Base-by-base conservation (phyloP, 2,113 vertebrate species). In the Varanus komodoensis region DNA sequence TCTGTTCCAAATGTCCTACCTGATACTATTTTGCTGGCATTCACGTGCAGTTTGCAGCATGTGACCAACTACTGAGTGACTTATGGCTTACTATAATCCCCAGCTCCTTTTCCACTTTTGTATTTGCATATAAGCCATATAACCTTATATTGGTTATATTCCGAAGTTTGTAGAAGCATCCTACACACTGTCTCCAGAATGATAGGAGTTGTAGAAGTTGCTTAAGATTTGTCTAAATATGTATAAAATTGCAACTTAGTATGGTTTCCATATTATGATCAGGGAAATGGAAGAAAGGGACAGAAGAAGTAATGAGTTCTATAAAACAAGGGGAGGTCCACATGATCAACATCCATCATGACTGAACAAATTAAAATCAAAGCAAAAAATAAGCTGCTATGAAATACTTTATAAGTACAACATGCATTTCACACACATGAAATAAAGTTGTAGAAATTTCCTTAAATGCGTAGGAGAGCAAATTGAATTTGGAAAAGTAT, bases 401-500 rank as follows among this genome's bases (percentile, higher is more conserved):
- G 52, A 34, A 57, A 61, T 6, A 15, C 27, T 54, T 74, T 74
- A 86, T 75, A 85, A 61, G 14, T 61, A 25, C 19, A 3, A 14
- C 34, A 21, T 73, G 17, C 21, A 73, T 73, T 1, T n/a, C n/a
- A 23, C 23, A 57, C 23, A 74, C 57, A 34, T 52, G 38, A 44
- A 44, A 44, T 44, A 44, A 44, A 44, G 38, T 44, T 44, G 1
- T 44, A 44, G 38, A 67, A 17, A 21, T 23, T 12, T 2, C 34
- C 25, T 29, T n/a, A 79, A 87, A 61, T 87, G 52, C 77, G 14
- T 27, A 87, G 17, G 38, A 48, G 34, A 12, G 25, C 8, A 79
- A 87, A 87, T 87, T 77, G 54, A 87, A 87, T 87, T 87, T 79
- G 38, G 34, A 78, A 64, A 64, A 61, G 48, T 44, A 78, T 87